phyloP scores from a whole-genome alignment of 2,797 vertebrate species.

The Phrynocephalus forsythii region DNA sequence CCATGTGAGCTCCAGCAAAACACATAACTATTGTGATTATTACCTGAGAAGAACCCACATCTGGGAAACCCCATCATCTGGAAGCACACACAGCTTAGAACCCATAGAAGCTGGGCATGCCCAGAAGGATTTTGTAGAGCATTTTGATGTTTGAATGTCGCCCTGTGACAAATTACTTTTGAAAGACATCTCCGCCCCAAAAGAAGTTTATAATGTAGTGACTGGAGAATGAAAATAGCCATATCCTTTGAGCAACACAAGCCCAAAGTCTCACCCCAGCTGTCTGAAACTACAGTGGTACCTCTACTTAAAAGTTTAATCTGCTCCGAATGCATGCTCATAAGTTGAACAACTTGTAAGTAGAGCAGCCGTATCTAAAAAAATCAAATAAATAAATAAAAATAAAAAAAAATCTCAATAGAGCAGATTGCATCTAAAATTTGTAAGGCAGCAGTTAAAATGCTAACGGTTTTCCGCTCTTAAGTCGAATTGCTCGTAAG shows the following conservation, averaged over 20 bases:
- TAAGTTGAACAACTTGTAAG: too few species aligned
- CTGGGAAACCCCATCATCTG: neutral
- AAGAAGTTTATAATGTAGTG: neutral
- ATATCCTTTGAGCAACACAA: neutral
- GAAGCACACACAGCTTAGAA: neutral
- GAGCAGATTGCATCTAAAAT: too few species aligned
- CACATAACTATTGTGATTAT: neutral
- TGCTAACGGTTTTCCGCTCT: too few species aligned
- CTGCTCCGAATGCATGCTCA: too few species aligned
- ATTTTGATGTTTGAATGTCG: neutral
- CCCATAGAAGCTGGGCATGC: neutral
- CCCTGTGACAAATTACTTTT: neutral
- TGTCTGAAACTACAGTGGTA: neutral
- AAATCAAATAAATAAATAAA: too few species aligned
- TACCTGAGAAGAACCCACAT: neutral
- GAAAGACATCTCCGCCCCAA: neutral
- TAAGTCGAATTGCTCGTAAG: too few species aligned
- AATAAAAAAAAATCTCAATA: too few species aligned
- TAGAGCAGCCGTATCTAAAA: too few species aligned
- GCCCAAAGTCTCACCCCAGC: neutral
- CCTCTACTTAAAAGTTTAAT: too few species aligned
- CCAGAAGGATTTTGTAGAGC: neutral
- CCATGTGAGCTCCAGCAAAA: neutral
- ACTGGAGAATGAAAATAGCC: too few species aligned
- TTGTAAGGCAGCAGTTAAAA: too few species aligned